phyloP scores from a whole-genome alignment of 1,140 invertebrate species.

The Cotesia chilonis region DNA sequence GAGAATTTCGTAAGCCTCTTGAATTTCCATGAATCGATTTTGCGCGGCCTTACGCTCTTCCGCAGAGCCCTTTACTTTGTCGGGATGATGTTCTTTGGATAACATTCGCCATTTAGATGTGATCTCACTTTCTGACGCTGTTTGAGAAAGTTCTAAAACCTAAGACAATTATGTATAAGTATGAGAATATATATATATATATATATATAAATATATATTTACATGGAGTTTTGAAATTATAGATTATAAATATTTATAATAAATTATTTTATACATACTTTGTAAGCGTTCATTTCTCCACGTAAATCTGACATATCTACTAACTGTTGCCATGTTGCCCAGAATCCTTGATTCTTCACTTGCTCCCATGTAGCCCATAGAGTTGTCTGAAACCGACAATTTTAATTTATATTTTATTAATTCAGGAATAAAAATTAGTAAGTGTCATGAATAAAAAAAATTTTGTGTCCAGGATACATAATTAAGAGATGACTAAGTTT shows the following conservation, averaged over 20 bases:
- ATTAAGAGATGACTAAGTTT: too few relatives aligned
- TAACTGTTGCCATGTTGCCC: constrained; percentile 83
- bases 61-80: constrained; percentile 81
- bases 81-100: constrained; percentile 91
- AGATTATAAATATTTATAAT: constrained; percentile 19
- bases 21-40: constrained; percentile 91
- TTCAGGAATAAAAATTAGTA: too few relatives aligned
- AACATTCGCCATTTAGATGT: constrained; percentile 81
- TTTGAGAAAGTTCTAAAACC: constrained; percentile 79
- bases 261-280: constrained; percentile 65
- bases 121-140: constrained; percentile 86
- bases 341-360: constrained; percentile 82
- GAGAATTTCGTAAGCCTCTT: constrained; percentile 89
- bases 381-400: constrained; percentile 52
- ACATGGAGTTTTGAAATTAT: too few relatives aligned
- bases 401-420: constrained; percentile 7
- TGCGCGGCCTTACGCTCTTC: constrained; percentile 74
- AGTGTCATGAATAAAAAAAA: too few relatives aligned
- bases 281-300: constrained; percentile 90
- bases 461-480: too few relatives aligned
- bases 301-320: constrained; percentile 86
- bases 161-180: constrained; percentile 52
- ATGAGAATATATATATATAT: not conserved
- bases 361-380: constrained; percentile 79
- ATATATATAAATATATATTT: not conserved